Evolutionary conservation across 53 echinoderm and acorn worm species (phyloP), one percentile per base, ranked within the genome.

Genomic region (Glandiceps talaboti): DNA sequence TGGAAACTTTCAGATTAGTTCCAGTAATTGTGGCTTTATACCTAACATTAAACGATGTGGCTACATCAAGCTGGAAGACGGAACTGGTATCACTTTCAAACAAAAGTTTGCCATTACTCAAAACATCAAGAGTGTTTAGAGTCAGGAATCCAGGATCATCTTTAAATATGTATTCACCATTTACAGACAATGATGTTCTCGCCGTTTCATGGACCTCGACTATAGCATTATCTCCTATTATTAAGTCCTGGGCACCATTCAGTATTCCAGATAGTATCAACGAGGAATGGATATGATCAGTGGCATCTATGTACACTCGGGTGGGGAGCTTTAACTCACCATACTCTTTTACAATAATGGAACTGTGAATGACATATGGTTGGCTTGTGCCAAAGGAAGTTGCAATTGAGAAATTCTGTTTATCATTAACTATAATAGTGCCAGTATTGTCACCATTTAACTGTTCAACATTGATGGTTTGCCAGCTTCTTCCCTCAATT

Each of bases 361-460:
- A 88, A 81, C 91, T 91, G 64, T 73, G 28, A 20, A 94, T 30
- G 33, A 81, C 74, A 74, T 94, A 94, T 32, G 79, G 85, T 30
- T 84, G 81, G 33, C 86, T 85, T 12, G 86, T 83, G 1, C 87
- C 91, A 77, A 86, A 85, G 30, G 73, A 79, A 31, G 76, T 89
- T 6, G 94, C 94, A 12, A 94, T 31, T 1, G 89, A 89, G 29
- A 94, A 45, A 78, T 31, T 86, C 77, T 94, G 94, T 45, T 89
- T 83, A 28, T 72, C 79, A 77, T 80, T 76, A 28, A 91, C 85
- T 27, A 89, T 76, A 27, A 94, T 80, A 28, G 33, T 31, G 30
- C 94, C 91, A 75, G 87, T 94, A 25, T 80, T 82, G 77, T 94
- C 94, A 31, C 94, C 94, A 75, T 82, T 78, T 25, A 94, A 29